Evolutionary conservation across 1,140 invertebrate genomes (phyloP).

Genomic region (Drosophila nigromelanica): DNA sequence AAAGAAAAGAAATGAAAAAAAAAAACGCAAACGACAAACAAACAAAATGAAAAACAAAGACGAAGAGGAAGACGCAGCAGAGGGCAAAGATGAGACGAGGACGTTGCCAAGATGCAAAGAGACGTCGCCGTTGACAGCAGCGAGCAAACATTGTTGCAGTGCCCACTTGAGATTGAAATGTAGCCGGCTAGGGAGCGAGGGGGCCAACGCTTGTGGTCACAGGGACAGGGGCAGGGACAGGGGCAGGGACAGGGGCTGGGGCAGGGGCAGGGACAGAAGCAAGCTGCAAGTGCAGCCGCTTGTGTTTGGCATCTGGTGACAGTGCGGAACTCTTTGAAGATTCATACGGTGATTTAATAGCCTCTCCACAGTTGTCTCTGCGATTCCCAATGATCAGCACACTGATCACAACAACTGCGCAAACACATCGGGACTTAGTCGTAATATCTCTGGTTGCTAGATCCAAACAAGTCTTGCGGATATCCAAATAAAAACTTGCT

Average conservation of each 20-base stretch:
- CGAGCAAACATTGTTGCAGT: slow-evolving; percentile 44
- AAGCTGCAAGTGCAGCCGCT: slow-evolving; percentile 19
- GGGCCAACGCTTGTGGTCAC: neutral
- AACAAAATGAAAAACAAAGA: slow-evolving; percentile 4
- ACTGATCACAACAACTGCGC: too few species aligned
- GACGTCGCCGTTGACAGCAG: slow-evolving; percentile 41
- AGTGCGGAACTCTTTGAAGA: slow-evolving; percentile 46
- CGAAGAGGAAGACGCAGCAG: neutral
- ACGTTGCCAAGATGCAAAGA: slow-evolving; percentile 29
- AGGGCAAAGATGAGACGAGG: neutral
- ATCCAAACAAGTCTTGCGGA: too few species aligned
- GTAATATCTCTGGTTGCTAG: too few species aligned
- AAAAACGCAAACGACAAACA: slow-evolving; percentile 16
- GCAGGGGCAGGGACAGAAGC: neutral
- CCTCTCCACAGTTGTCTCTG: neutral
- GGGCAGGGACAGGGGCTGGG: too few species aligned
- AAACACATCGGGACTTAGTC: too few species aligned
- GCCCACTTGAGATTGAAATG: slow-evolving; percentile 47
- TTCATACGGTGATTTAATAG: slow-evolving; percentile 34
- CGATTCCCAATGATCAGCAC: too few species aligned
- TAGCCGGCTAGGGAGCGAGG: neutral
- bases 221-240: neutral
- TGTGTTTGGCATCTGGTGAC: slow-evolving; percentile 26
- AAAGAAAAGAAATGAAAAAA: slow-evolving; percentile 6
- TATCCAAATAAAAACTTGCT: too few species aligned